Evolutionary conservation across 2,113 vertebrate species (phyloP).

Genomic region (Nymphicus hollandicus): DNA sequence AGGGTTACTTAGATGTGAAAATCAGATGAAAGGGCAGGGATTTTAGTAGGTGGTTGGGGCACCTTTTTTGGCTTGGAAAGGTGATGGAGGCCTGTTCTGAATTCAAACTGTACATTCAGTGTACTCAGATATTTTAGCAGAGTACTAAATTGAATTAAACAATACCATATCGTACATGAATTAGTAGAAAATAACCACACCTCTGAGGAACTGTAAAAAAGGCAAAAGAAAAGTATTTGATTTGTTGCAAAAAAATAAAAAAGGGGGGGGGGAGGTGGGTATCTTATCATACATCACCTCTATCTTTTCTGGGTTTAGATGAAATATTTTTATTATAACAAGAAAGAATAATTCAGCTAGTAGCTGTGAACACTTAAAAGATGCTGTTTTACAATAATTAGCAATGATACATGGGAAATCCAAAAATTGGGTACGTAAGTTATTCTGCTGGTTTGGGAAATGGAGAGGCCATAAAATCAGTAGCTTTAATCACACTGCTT

Average conservation of each 20-base stretch:
- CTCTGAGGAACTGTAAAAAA: not conserved
- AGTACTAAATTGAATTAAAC: not conserved
- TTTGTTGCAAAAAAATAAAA: not conserved
- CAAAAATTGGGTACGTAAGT: not conserved
- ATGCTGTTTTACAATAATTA: not conserved
- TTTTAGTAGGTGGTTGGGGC: not conserved
- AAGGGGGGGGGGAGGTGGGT: fast-evolving
- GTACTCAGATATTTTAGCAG: not conserved
- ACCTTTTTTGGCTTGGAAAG: not conserved
- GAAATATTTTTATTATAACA: not conserved
- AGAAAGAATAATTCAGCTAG: not conserved
- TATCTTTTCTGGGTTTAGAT: not conserved
- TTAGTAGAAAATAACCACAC: not conserved
- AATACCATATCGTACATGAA: not conserved
- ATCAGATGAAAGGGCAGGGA: not conserved
- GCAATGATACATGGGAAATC: not conserved
- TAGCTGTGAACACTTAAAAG: not conserved
- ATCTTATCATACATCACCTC: not conserved
- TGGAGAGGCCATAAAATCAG: not conserved
- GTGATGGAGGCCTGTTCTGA: not conserved
- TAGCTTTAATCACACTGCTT: not conserved
- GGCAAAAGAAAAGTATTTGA: not conserved
- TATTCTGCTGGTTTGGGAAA: not conserved
- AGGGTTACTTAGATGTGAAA: not conserved
- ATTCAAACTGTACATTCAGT: not conserved